Evolutionary conservation across 2,888 invertebrate genomes (phyloP).

Genomic region (Lithosia quadra): DNA sequence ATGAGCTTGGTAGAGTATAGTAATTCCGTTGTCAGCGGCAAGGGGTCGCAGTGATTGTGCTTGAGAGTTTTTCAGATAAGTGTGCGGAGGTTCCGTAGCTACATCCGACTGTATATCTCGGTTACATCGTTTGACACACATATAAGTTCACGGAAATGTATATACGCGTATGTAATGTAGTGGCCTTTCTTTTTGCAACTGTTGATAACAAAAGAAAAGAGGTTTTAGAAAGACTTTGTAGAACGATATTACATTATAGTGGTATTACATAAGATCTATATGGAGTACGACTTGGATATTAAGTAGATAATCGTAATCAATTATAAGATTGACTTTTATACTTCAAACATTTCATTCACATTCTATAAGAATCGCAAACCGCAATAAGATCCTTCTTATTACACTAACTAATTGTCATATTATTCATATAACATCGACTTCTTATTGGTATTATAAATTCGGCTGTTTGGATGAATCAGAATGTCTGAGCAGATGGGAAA

Average conservation of each 20-base stretch:
- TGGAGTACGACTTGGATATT: neutral
- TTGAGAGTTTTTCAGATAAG: constrained; percentile 49
- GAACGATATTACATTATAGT: too few relatives aligned
- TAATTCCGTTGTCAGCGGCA: constrained; percentile 25
- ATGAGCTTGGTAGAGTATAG: constrained; percentile 16
- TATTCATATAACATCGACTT: too few relatives aligned
- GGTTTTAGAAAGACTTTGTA: neutral
- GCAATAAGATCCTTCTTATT: neutral
- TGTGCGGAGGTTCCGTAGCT: constrained; percentile 41
- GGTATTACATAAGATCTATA: neutral
- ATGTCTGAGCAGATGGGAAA: too few relatives aligned
- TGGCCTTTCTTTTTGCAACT: neutral
- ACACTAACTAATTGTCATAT: too few relatives aligned
- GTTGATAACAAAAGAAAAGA: neutral
- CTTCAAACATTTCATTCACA: too few relatives aligned
- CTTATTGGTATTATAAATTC: too few relatives aligned
- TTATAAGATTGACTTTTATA: too few relatives aligned
- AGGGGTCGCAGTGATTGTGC: constrained; percentile 27
- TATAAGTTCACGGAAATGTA: constrained; percentile 15
- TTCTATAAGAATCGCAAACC: neutral
- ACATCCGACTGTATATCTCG: constrained; percentile 64
- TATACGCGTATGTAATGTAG: neutral
- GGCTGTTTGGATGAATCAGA: too few relatives aligned
- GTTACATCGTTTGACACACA: constrained; percentile 54
- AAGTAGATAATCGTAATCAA: too few relatives aligned